Evolutionary conservation across 2,888 invertebrate species (phyloP).

Genomic region (Cryptophagus acutangulus): DNA sequence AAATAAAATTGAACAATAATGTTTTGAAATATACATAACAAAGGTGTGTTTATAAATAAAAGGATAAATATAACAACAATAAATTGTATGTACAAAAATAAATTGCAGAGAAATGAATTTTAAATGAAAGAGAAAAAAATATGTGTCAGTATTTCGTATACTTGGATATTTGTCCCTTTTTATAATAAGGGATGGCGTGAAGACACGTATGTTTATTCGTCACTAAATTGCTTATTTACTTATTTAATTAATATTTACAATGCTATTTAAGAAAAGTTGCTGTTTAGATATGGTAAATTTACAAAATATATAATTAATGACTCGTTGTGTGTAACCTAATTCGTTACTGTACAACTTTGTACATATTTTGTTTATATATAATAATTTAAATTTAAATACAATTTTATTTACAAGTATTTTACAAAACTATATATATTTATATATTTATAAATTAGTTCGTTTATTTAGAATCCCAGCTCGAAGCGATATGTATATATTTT

Average conservation of each 20-base stretch:
- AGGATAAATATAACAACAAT: no score
- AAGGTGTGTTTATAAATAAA: no score
- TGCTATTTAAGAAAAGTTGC: conserved; percentile 29
- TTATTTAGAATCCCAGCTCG: conserved; percentile 45
- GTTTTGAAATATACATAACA: no score
- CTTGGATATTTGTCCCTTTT: conserved; percentile 33
- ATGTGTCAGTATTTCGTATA: conserved; percentile 34
- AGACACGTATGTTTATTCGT: conserved; percentile 35
- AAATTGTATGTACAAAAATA: no score
- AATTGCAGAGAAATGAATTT: no score
- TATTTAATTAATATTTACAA: conserved; percentile 30
- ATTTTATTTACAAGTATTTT: conserved; percentile 32
- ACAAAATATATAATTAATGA: conserved; percentile 40
- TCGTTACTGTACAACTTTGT: conserved; percentile 37
- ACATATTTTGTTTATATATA: conserved; percentile 2
- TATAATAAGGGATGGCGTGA: conserved; percentile 27
- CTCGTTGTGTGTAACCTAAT: conserved; percentile 37
- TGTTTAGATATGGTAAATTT: conserved; percentile 42
- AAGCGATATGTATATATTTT: conserved; percentile 48
- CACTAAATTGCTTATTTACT: conserved; percentile 32
- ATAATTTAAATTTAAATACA: conserved; percentile 17
- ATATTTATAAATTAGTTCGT: conserved; percentile 18
- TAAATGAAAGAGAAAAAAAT: no score
- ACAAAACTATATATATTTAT: conserved; percentile 34
- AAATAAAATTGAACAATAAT: no score